Evolutionary conservation across 2,113 vertebrate species (phyloP).

Genomic region (Hyla sarda): DNA sequence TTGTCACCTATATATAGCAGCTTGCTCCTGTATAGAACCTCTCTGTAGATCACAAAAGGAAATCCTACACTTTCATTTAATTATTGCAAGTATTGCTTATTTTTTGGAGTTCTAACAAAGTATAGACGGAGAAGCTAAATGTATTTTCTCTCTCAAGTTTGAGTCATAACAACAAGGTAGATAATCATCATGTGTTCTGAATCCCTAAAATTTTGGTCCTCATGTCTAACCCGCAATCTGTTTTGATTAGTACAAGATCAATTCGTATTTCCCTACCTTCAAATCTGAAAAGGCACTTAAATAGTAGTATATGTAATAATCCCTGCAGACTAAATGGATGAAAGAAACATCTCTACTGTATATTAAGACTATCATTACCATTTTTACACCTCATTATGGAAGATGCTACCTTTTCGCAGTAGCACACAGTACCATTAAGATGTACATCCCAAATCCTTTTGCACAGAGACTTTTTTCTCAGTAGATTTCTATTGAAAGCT

Average conservation of each 20-base stretch:
- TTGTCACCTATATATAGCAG: too few relatives aligned
- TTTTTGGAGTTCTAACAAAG: too few relatives aligned
- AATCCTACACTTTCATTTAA: too few relatives aligned
- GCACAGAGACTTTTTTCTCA: neutral
- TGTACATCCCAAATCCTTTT: conserved; percentile 14
- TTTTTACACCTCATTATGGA: conserved; percentile 43
- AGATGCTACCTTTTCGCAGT: conserved; percentile 20
- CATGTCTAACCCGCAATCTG: conserved; percentile 11
- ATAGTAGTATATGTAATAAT: neutral
- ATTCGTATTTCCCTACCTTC: conserved; percentile 13
- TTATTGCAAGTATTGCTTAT: too few relatives aligned
- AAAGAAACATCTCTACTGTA: conserved; percentile 39
- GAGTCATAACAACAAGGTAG: neutral
- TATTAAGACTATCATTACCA: conserved; percentile 43
- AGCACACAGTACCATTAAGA: conserved; percentile 23
- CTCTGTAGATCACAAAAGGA: too few relatives aligned
- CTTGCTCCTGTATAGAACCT: too few relatives aligned
- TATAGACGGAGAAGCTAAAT: too few relatives aligned
- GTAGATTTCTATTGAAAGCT: conserved; percentile 25
- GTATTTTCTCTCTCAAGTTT: neutral
- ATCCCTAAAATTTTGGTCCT: conserved; percentile 1
- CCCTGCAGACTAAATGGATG: conserved; percentile 11
- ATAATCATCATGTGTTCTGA: conserved; percentile 26
- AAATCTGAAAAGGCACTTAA: conserved; percentile 9
- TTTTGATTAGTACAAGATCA: conserved; percentile 24